Evolutionary conservation across 2,113 vertebrate genomes (phyloP).

Genomic region (Alces alces): DNA sequence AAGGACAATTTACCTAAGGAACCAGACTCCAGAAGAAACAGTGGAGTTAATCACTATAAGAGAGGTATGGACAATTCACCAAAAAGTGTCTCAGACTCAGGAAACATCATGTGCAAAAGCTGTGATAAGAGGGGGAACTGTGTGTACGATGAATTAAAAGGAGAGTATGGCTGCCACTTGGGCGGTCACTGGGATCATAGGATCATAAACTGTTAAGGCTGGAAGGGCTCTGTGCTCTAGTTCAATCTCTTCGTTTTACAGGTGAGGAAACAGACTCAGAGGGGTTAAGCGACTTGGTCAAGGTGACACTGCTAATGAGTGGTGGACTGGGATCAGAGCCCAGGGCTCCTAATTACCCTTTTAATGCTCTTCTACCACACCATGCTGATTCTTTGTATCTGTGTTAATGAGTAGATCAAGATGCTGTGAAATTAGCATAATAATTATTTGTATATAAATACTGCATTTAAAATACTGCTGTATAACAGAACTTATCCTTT

Average conservation of each 20-base stretch:
- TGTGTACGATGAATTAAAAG: not conserved
- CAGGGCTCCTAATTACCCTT: constrained; percentile 67
- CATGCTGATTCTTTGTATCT: constrained; percentile 62
- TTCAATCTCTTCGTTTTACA: constrained; percentile 54
- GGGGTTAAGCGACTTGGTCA: constrained; percentile 66
- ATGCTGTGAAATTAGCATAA: constrained; percentile 69
- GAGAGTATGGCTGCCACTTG: not conserved
- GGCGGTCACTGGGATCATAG: not conserved
- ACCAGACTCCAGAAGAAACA: not conserved
- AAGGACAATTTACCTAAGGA: not conserved
- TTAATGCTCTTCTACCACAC: constrained; percentile 49
- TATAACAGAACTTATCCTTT: constrained; percentile 11
- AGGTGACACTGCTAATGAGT: constrained; percentile 67
- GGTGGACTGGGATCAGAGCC: constrained; percentile 58
- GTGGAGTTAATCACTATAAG: not conserved
- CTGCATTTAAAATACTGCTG: constrained; percentile 47
- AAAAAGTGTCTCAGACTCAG: not conserved
- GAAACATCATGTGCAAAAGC: not conserved
- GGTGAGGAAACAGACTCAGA: constrained; percentile 55
- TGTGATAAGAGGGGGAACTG: not conserved
- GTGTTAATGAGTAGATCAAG: constrained; percentile 64
- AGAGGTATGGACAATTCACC: not conserved
- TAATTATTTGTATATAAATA: constrained; percentile 71
- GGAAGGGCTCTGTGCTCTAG: not conserved
- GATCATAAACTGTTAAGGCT: not conserved